Base-by-base conservation (phyloP, 2,113 vertebrate genomes). In the Prietella phreatophila region DNA sequence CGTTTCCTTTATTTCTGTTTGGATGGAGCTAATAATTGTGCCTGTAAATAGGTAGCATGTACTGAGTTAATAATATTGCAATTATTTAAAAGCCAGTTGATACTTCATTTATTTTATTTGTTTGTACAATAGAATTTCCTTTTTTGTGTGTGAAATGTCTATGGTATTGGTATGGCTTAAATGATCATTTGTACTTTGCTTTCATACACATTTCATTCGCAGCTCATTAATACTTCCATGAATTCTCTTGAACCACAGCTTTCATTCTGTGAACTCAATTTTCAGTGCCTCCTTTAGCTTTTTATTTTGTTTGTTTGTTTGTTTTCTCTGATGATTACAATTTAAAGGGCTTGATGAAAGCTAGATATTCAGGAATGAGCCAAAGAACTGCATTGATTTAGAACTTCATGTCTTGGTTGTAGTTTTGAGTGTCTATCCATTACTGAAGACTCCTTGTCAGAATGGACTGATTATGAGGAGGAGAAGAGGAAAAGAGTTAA, bases 361-460 rank as follows among this genome's bases (percentile, higher is more conserved):
- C 27, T 63, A 36, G 73, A 25, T 53, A 25, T 55, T 86, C 27
- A 20, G 14, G 8, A n/a, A 63, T 61, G 73, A 50, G 19, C 15
- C 27, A 39, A 33, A 76, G 5, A 42, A 22, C 33, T 42, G n/a
- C 2, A 61, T 13, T 60, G 71, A 27, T 76, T 76, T 73, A 85
- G 19, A 2, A 1, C 27, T 53, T 36, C 88, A 42, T 85, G 8
- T 27, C 36, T 78, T 53, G 47, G 47, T 50, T 85, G 67, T 42
- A 95, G 94, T 78, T 86, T 94, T 76, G 92, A 93, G 58, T 91
- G 91, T 0, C 2, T 89, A 71, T 82, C 90, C 25, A 56, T 75
- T 75, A 89, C 83, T 10, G 87, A 93, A 87, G 86, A 83, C 8
- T 85, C 87, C 13, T 63, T 50, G 17, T 42, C 42, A 53, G 42